Percentiles rank a stretch among this genome's conserved stretches.
phyloP scores from a whole-genome alignment of 2,888 invertebrate species.

The Kuschelorhynchus macadamiae region DNA sequence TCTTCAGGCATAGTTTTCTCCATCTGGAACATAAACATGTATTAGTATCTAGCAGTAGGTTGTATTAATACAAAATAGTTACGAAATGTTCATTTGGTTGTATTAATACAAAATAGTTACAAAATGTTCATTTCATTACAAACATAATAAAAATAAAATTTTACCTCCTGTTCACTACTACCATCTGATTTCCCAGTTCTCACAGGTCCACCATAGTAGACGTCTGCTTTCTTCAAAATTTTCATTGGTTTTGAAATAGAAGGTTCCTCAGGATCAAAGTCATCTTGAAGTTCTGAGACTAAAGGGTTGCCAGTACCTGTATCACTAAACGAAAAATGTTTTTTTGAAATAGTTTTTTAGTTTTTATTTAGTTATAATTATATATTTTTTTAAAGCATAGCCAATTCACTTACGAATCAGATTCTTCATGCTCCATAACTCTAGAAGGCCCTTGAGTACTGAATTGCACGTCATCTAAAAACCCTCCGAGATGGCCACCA shows the following conservation, averaged over 20 bases:
- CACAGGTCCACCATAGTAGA: conserved; percentile 42
- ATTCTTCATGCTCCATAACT: conserved; percentile 67
- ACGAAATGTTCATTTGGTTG: too few relatives aligned
- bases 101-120: too few relatives aligned
- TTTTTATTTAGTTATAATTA: too few relatives aligned
- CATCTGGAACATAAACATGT: conserved; percentile 17
- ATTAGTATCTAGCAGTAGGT: too few relatives aligned
- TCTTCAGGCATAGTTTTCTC: conserved; percentile 60
- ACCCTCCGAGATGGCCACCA: conserved; percentile 81
- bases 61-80: too few relatives aligned
- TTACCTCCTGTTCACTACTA: conserved; percentile 46
- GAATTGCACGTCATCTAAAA: conserved; percentile 77
- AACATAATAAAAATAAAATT: too few relatives aligned
- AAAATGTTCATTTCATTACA: too few relatives aligned
- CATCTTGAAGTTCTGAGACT: conserved; percentile 88
- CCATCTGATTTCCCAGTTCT: conserved; percentile 47
- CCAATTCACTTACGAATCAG: conserved; percentile 74
- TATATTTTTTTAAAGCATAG: too few relatives aligned
- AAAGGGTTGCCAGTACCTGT: conserved; percentile 82
- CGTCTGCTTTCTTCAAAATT: conserved; percentile 63
- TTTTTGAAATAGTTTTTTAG: too few relatives aligned
- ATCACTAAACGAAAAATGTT: conserved; percentile 71
- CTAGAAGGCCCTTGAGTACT: conserved; percentile 64
- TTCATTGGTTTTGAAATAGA: conserved; percentile 60
- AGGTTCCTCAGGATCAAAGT: conserved; percentile 79